Conservation (phyloP, 2,888 invertebrate species). For the Acanthosepion pharaonis region DNA sequence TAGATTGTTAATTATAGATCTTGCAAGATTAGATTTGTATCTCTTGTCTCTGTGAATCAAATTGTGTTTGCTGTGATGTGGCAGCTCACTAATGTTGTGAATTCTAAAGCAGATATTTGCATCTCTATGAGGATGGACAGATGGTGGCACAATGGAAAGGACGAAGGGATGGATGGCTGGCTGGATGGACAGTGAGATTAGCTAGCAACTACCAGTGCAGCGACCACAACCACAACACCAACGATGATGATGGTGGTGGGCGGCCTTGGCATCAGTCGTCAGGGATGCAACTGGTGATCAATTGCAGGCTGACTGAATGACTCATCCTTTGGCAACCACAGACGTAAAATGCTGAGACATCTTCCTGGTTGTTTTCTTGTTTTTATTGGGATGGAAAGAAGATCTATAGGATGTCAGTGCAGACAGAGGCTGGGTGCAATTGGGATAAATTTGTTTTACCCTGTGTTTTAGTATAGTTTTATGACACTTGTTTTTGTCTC, state of each 20-base stretch:
- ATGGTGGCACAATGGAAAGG: not conserved
- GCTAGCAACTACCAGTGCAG: slow-evolving; percentile 4
- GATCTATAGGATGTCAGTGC: not conserved
- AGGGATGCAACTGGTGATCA: not conserved
- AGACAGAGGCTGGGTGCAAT: not conserved
- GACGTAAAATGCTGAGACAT: slow-evolving; percentile 17
- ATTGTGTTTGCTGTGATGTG: not conserved
- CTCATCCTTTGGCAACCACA: not conserved
- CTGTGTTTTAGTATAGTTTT: not conserved
- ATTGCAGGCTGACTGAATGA: not conserved
- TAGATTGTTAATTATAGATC: not conserved
- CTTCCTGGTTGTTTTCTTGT: not conserved
- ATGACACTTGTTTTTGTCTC: no score
- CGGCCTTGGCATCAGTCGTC: not conserved
- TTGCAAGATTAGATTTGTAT: not conserved
- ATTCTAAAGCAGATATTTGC: slow-evolving; percentile 17
- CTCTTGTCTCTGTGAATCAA: not conserved
- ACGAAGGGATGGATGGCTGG: not conserved
- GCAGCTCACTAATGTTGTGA: not conserved
- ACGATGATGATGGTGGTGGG: not conserved
- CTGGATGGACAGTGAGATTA: slow-evolving; percentile 1
- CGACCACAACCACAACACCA: not conserved
- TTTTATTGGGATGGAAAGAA: not conserved
- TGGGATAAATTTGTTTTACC: not conserved
- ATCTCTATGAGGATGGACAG: not conserved